Evolutionary conservation across 2,888 invertebrate species (phyloP), one percentile per base, ranked within the genome.

Genomic region (Crepidodera aurea): DNA sequence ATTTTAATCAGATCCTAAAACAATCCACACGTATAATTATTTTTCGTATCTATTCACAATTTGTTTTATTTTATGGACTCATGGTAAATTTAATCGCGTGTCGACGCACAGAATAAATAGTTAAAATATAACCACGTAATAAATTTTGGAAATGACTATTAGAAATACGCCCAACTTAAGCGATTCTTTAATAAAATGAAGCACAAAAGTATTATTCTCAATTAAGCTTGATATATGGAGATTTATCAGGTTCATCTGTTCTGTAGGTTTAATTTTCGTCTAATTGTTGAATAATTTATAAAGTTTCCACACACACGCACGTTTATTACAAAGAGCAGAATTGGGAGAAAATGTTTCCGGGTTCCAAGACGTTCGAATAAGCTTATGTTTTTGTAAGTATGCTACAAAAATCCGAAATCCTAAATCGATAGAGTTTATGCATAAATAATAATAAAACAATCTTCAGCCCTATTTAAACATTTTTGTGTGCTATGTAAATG

Each of bases 151-250:
- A 46, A 46, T 46, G 46, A 46, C 46, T 25, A 25, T 25, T 46
- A 46, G 46, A 46, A 25, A 46, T 46, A 46, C 25, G 25, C 46
- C 46, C 25, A 46, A 12, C 46, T 25, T 25, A 46, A 46, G 42
- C 46, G 46, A 46, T 46, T 46, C 46, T 46, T 46, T 46, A 46
- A 46, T 46, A 46, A 46, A 46, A 7, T 46, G 46, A 46, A 46
- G 46, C 46, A 25, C 46, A 46, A 46, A 46, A 46, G 46, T 46
- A 46, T 46, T 46, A 46, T 46, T 46, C 46, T 46, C 46, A 46
- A 46, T 46, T 46, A 46, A 46, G 46, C 46, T 46, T 46, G 46
- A 46, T 46, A 46, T 46, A 46, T 46, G 46, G 46, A 46, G 46
- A 46, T 46, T 46, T 46, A 46, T 46, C 46, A 46, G 46, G 25